Percentiles rank a stretch among this genome's conserved stretches.
Evolutionary conservation across 1,140 invertebrate species (phyloP).

Genomic region (Drosophila azteca): DNA sequence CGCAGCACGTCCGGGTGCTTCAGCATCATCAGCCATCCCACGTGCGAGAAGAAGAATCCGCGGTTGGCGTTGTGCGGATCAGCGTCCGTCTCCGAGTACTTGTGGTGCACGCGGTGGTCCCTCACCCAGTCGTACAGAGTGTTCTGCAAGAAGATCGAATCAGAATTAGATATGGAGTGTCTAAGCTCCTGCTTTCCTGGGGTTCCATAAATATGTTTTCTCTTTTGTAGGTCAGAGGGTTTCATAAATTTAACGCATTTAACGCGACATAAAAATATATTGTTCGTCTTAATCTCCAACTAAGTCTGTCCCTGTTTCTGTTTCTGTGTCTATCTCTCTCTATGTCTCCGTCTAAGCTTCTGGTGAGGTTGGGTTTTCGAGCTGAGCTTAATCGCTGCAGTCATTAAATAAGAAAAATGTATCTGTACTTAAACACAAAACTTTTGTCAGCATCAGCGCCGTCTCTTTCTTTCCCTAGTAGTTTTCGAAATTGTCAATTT

Average conservation of each 20-base stretch:
- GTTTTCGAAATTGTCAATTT: constrained; percentile 50
- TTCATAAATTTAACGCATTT: constrained; percentile 23
- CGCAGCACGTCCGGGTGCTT: constrained; percentile 93
- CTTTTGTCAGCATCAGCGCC: constrained; percentile 14
- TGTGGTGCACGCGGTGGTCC: constrained; percentile 95
- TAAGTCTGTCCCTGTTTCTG: constrained; percentile 6
- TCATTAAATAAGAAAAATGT: constrained; percentile 76
- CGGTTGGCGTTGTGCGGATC: constrained; percentile 94
- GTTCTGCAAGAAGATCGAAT: constrained; percentile 83
- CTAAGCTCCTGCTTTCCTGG: neutral
- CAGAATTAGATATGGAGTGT: neutral
- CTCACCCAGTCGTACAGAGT: constrained; percentile 88
- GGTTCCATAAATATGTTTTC: constrained; percentile 3
- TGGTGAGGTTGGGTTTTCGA: neutral
- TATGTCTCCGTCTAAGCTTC: constrained; percentile 7
- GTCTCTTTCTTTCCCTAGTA: constrained; percentile 18
- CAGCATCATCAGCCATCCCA: constrained; percentile 94
- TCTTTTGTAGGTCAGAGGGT: constrained; percentile 17
- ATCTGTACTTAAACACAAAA: constrained; percentile 54
- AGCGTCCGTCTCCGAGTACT: constrained; percentile 94
- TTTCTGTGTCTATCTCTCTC: neutral
- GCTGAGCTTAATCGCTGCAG: constrained; percentile 52
- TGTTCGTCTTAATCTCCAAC: constrained; percentile 32
- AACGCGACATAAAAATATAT: constrained; percentile 45
- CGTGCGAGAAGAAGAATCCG: constrained; percentile 96